phyloP scores from a whole-genome alignment of 1,140 invertebrate species.

The Linepithema humile region DNA sequence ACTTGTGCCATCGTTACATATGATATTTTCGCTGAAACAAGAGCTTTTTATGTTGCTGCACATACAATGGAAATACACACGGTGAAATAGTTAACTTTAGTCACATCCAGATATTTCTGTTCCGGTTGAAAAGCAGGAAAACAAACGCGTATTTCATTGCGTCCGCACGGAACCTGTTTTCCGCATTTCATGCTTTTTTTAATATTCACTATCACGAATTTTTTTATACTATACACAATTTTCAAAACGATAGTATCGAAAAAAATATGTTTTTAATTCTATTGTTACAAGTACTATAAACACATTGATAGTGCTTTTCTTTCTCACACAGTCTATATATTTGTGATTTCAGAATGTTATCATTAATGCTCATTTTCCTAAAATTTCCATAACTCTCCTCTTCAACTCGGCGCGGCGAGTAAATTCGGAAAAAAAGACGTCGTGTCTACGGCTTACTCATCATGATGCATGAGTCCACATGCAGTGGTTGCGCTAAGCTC shows the following conservation, averaged over 20 bases:
- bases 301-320: background rate
- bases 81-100: constrained; percentile 42
- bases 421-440: background rate
- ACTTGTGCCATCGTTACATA: constrained; percentile 19
- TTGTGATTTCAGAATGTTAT: background rate
- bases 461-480: background rate
- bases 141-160: constrained; percentile 36
- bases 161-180: constrained; percentile 30
- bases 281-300: background rate
- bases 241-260: constrained; percentile 19
- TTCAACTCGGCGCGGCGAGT: background rate
- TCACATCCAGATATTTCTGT: constrained; percentile 44
- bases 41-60: background rate
- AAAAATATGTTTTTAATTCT: constrained; percentile 39
- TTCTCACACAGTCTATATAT: background rate
- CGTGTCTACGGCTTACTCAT: background rate
- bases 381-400: too few species aligned
- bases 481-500: constrained; percentile 15
- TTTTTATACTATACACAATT: constrained; percentile 38
- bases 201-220: constrained; percentile 32
- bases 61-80: constrained; percentile 25
- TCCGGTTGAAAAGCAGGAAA: constrained; percentile 49
- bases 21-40: constrained; percentile 37
- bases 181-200: background rate
- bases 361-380: background rate